These are phyloP conservation scores for Nemurella pictetii DNA, from an alignment of 2,888 invertebrate species.

Conservation along the genomic window DNA sequence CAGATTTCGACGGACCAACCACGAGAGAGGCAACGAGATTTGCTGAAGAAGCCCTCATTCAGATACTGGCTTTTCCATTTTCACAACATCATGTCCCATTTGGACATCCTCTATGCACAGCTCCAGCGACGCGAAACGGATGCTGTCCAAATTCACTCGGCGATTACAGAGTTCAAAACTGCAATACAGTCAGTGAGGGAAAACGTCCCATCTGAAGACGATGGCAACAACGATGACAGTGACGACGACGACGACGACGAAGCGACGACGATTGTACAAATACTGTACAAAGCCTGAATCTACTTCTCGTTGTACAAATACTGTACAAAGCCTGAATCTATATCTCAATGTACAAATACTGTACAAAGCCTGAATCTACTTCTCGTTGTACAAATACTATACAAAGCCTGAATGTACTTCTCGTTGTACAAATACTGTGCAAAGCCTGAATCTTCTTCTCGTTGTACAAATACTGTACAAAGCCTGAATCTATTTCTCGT, in stretches of 20 bases:
- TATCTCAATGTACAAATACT: no score
- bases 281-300: no score
- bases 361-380: no score
- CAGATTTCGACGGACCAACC: conserved; percentile 35
- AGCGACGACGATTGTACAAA: no score
- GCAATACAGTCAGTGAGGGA: conserved; percentile 35
- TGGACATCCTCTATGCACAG: conserved; percentile 44
- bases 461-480: no score
- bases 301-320: no score
- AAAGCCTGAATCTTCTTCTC: no score
- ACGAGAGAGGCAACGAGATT: conserved; percentile 16
- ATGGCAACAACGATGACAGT: conserved; percentile 28
- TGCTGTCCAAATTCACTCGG: conserved; percentile 31
- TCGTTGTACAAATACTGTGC: no score
- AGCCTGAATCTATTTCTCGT: no score
- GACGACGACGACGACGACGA: conserved; percentile 11
- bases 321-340: no score
- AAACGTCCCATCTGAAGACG: neutral
- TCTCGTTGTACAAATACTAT: no score
- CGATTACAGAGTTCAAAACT: conserved; percentile 38
- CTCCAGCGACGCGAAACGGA: conserved; percentile 39
- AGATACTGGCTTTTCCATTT: conserved; percentile 46
- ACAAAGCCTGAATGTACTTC: no score
- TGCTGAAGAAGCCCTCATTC: conserved; percentile 38
- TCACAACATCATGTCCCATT: conserved; percentile 45